Evolutionary conservation across 1,140 invertebrate genomes (phyloP), one percentile per base, ranked within the genome.

Genomic region (Pogonus chalceus): DNA sequence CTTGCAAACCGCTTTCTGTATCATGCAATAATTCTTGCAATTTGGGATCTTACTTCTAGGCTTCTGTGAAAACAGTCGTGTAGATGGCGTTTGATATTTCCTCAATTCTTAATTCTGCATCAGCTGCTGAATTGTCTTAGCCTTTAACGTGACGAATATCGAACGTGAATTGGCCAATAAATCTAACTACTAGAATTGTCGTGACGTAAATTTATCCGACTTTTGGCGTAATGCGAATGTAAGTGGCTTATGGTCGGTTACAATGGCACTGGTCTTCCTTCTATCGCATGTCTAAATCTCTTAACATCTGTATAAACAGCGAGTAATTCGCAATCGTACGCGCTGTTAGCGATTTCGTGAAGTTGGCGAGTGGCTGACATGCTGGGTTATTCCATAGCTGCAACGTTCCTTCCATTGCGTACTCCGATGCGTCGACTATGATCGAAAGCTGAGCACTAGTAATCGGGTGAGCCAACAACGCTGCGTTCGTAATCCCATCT

Each of bases 81-180:
- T 31, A 7, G 26, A 31, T 31, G 26, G 16, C 24, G 18, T 14
- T 23, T 2, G 24, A 23, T 20, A 51, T n/a, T 23, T 26, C 51
- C 39, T 65, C 60, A 0, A 66, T 55, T 0, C 66, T 54, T 7
- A 65, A 69, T 7, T 69, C 53, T 2, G 64, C 54, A 35, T 67
- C 67, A 0, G 65, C 65, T 12, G 64, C 59, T 0, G 54, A 52
- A 49, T 73, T 69, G 10, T 60, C 54, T 14, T 54, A 18, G 0
- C 68, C 70, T 12, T 55, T 22, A 4, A 73, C 54, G 43, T 72
- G 65, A 14, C 56, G 56, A 14, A 71, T 65, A 35, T 70, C 59
- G 0, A 64, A 70, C 0, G 67, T 62, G 53, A 66, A 69, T 55
- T 72, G 64, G 0, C 53, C 54, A 23, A 73, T 67, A 31, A 59